A percentile compares a stretch with the other conserved stretches of the same genome.
phyloP scores from a whole-genome alignment of 1,140 invertebrate species.

The Drosophila murphyi region DNA sequence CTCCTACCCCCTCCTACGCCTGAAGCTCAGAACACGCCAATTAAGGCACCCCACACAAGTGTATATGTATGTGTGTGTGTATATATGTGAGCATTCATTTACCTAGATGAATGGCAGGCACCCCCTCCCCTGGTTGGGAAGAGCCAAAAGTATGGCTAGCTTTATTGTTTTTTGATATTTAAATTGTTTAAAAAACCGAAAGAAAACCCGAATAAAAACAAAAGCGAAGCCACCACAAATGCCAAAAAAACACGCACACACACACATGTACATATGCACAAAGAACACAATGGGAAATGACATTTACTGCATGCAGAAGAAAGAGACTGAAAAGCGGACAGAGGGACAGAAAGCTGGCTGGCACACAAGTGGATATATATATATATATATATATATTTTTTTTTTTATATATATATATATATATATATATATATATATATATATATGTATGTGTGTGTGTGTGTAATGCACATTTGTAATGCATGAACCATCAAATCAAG shows the following conservation, averaged over 20 bases:
- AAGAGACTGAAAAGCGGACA: background rate
- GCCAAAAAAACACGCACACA: no score
- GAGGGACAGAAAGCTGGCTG: background rate
- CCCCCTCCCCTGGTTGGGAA: background rate
- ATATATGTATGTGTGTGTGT: background rate
- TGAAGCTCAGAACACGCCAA: conserved; percentile 30
- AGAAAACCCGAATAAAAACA: conserved; percentile 15
- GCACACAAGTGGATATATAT: background rate
- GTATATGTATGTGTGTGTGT: conserved; percentile 5
- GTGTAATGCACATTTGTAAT: conserved; percentile 3
- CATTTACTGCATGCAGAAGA: background rate
- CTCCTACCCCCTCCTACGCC: background rate
- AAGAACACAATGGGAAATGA: background rate
- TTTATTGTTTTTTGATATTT: conserved; percentile 21
- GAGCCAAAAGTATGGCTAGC: conserved; percentile 11
- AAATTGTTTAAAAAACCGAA: conserved; percentile 45
- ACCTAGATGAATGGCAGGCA: conserved; percentile 15
- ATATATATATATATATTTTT: no score
- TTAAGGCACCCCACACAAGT: conserved; percentile 35
- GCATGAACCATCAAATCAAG: background rate
- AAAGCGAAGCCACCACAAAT: conserved; percentile 8
- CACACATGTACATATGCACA: background rate
- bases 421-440: background rate
- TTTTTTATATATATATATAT: no score
- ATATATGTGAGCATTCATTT: conserved; percentile 14